Conservation (phyloP, 2,888 invertebrate genomes). For the Dynastes grantii region DNA sequence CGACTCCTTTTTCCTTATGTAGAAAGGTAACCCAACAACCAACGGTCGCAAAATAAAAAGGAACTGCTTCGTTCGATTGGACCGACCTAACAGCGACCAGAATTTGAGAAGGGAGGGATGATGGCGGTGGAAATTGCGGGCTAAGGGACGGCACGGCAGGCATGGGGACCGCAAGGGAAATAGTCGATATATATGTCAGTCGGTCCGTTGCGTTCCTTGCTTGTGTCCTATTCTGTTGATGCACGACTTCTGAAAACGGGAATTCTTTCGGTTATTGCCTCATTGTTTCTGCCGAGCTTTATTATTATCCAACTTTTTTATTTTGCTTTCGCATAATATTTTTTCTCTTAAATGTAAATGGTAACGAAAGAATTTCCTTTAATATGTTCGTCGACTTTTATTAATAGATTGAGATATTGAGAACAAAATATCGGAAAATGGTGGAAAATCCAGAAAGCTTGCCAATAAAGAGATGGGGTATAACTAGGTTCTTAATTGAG, state of each 20-base stretch:
- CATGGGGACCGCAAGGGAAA: slow-evolving; percentile 58
- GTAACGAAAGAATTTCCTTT: slow-evolving; percentile 16
- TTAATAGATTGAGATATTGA: not conserved
- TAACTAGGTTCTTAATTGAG: too few relatives aligned
- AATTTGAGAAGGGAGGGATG: slow-evolving; percentile 39
- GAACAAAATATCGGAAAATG: not conserved
- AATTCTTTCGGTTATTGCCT: slow-evolving; percentile 42
- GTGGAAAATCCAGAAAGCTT: not conserved
- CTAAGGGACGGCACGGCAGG: slow-evolving; percentile 33
- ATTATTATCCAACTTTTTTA: slow-evolving; percentile 30
- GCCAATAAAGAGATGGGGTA: too few relatives aligned
- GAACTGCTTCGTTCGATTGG: slow-evolving; percentile 35
- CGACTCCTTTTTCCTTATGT: not conserved
- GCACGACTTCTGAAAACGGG: slow-evolving; percentile 33
- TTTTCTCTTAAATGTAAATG: not conserved
- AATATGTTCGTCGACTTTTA: slow-evolving; percentile 1
- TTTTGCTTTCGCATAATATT: slow-evolving; percentile 4
- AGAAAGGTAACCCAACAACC: not conserved
- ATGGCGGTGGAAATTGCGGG: slow-evolving; percentile 46
- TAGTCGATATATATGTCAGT: slow-evolving; percentile 59
- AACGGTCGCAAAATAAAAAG: slow-evolving; percentile 32
- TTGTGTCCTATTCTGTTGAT: slow-evolving; percentile 58
- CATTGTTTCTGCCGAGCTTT: slow-evolving; percentile 43
- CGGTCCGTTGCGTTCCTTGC: slow-evolving; percentile 10
- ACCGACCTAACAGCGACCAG: not conserved